Percentiles rank a stretch among this genome's conserved stretches.
These are phyloP conservation scores for Aphelenchoides avenae DNA, from an alignment of 1,140 invertebrate species.

Conservation along the genomic window DNA sequence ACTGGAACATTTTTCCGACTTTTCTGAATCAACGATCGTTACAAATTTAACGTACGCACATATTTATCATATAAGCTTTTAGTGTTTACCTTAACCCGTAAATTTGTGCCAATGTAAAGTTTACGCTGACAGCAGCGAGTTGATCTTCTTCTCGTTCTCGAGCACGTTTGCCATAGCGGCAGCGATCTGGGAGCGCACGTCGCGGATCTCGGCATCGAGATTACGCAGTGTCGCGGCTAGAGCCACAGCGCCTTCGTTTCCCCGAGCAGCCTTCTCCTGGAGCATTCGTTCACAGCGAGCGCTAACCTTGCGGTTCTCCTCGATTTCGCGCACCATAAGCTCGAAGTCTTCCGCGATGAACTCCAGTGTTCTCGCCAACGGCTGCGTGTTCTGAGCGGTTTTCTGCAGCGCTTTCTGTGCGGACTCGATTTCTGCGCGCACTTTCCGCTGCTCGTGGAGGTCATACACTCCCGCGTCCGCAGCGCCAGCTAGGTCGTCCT, in stretches of 20 bases:
- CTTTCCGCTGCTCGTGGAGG: conserved; percentile 23
- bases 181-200: conserved; percentile 39
- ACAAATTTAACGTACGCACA: no score
- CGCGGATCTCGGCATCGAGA: conserved; percentile 32
- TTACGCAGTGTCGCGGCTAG: conserved; percentile 22
- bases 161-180: conserved; percentile 26
- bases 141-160: conserved; percentile 39
- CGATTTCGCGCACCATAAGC: conserved; percentile 39
- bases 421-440: conserved; percentile 34
- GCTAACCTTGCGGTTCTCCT: conserved; percentile 29
- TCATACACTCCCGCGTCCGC: conserved; percentile 18
- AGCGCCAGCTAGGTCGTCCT: conserved; percentile 31
- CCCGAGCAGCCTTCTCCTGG: conserved; percentile 6
- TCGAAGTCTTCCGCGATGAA: conserved; percentile 46
- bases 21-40: no score
- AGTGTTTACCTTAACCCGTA: no score
- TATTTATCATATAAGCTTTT: no score
- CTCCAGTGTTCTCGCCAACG: conserved; percentile 35
- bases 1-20: no score
- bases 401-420: conserved; percentile 34
- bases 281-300: conserved; percentile 16
- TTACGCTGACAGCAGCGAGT: no score
- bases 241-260: conserved; percentile 11
- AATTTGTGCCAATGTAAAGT: no score
- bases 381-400: conserved; percentile 35